Percentiles rank a stretch among this genome's conserved stretches.
Conservation (phyloP, 2,888 invertebrate species). For the Cataglyphis altisquamis region DNA sequence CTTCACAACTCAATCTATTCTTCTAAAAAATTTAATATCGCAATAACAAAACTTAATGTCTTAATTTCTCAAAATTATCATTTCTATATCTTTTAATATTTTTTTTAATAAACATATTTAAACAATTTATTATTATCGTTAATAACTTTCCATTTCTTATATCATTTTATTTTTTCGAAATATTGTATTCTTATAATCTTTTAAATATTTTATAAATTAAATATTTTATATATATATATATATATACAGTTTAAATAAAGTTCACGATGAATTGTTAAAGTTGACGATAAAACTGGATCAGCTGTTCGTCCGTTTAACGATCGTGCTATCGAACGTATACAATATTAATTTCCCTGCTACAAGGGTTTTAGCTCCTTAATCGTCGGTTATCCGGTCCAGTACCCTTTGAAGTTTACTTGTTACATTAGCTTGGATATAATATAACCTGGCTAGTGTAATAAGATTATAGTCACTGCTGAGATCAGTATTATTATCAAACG, state of each 20-base stretch:
- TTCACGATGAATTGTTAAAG: neutral
- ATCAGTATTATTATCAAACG: slow-evolving; percentile 41
- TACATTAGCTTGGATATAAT: slow-evolving; percentile 5
- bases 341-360: slow-evolving; percentile 47
- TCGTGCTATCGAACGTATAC: slow-evolving; percentile 13
- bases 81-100: neutral
- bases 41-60: neutral
- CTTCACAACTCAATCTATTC: neutral
- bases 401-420: slow-evolving; percentile 52
- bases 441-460: slow-evolving; percentile 35
- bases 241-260: neutral
- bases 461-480: slow-evolving; percentile 31
- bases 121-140: neutral
- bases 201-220: neutral
- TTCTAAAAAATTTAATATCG: neutral
- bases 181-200: neutral
- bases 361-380: slow-evolving; percentile 55
- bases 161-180: neutral
- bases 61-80: neutral
- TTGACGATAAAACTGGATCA: neutral
- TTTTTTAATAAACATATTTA: neutral
- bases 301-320: slow-evolving; percentile 28
- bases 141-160: neutral
- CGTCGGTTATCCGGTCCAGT: slow-evolving; percentile 2
- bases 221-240: neutral